Evolutionary conservation across 2,113 vertebrate species (phyloP), one percentile per base, ranked within the genome.

Genomic region (Danionella cerebrum): DNA sequence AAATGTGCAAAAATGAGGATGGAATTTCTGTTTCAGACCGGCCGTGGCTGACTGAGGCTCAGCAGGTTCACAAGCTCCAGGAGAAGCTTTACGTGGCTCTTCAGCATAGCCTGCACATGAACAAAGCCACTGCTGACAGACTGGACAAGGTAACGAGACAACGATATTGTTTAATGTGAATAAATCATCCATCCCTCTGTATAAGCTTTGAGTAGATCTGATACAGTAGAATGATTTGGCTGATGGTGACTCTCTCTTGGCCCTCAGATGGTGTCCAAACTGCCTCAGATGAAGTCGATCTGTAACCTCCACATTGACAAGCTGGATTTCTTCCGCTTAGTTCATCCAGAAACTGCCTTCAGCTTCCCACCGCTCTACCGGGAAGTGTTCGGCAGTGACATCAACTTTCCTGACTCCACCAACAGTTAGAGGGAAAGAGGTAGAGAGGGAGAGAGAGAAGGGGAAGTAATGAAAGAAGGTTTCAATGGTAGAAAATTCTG

Each of bases 241-340:
- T 24, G 9, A 44, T 27, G n/a, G 16, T 1, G 41, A 44, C 41
- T 7, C 41, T 31, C 69, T 52, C 48, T 31, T 1, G 52, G 1
- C 31, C 31, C 57, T 12, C 74, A 94, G 93, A 92, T 95, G 87
- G 86, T 92, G 66, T 91, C 93, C 54, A 95, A 93, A 71, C 83
- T 94, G 64, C 91, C 92, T 31, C 62, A 86, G 53, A 90, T 95
- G 91, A 94, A 91, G 83, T 92, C 91, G 4, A 94, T 95, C 66
- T 94, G 92, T 79, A 91, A 92, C 74, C 91, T 95, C 48, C 93
- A 95, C 84, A 87, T 93, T 60, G 92, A 94, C 81, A 94, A 95
- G 81, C 84, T 95, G 84, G 90, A 93, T 69, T 93, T 94, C 82
- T 94, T 95, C 84, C 90, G 88, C 0, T 86, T 95, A 53, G 74